Evolutionary conservation across 2,113 vertebrate genomes (phyloP), one percentile per base, ranked within the genome.

Genomic region (Melanostigma gelatinosum): DNA sequence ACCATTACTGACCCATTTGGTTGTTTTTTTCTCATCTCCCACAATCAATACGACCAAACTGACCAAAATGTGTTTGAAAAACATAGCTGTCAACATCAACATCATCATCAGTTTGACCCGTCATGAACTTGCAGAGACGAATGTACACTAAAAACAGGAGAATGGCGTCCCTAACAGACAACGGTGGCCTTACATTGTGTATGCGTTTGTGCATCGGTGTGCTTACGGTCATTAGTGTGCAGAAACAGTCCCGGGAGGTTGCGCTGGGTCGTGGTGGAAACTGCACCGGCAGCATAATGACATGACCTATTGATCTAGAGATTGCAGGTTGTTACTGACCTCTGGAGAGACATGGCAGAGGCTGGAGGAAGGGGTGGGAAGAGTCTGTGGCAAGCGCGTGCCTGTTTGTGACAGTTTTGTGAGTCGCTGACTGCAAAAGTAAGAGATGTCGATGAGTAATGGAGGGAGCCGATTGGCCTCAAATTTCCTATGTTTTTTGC

Each of bases 241-340:
- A 84, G 63, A 77, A 70, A 77, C n/a, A 40, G 75, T 84, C 81
- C 79, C 64, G 65, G 20, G 79, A 83, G 85, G 78, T 71, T 65
- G 77, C 48, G 50, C 79, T 38, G 62, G 84, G 81, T 89, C 82
- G 57, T 68, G 77, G 83, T 83, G 80, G 78, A 87, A 87, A 85
- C 85, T 82, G 80, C 82, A 87, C 69, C 58, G 6, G 88, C 77
- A 85, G 86, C 80, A 85, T 85, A 85, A 89, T 84, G 85, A 88
- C 86, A 79, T 85, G 89, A 89, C 86, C 91, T 91, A 90, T 90
- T 91, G 87, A 92, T 91, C 86, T 77, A 22, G 72, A 72, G 84
- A 80, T 16, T 68, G 87, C 57, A 78, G 70, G 67, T 81, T 66
- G 77, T 52, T 73, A 73, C 75, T 80, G 87, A 90, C 87, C 87